Conservation (phyloP, 2,797 vertebrate genomes). For the Linurgus olivaceus region DNA sequence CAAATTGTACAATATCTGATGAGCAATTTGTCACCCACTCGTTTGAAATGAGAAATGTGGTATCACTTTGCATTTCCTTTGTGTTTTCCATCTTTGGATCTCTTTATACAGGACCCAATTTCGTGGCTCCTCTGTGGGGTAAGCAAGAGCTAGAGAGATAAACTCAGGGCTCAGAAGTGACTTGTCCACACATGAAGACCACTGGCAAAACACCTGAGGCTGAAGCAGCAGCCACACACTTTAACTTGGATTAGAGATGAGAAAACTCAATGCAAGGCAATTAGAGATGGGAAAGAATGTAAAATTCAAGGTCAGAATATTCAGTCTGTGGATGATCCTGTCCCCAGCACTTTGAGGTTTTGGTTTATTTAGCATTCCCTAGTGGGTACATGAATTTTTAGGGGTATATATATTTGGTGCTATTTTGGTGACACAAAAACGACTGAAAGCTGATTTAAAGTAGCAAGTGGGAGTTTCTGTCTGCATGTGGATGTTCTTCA, state of each 20-base stretch:
- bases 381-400: background rate
- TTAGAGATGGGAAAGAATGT: background rate
- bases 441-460: background rate
- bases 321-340: background rate
- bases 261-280: background rate
- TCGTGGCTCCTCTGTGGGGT: background rate
- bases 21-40: slow-evolving; percentile 67
- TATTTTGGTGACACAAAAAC: background rate
- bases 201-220: background rate
- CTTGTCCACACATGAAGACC: background rate
- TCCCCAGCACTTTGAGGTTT: background rate
- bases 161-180: background rate
- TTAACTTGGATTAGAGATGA: background rate
- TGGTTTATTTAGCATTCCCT: background rate
- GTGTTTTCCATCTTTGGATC: background rate
- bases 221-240: background rate
- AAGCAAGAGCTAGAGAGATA: background rate
- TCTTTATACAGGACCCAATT: background rate
- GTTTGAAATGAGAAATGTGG: slow-evolving; percentile 32
- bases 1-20: slow-evolving; percentile 64
- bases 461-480: background rate
- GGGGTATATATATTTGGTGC: slow-evolving; percentile 1
- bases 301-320: background rate
- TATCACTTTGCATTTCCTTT: background rate
- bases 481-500: background rate